phyloP scores from a whole-genome alignment of 2,888 invertebrate species.

The Petrolisthes cinctipes region DNA sequence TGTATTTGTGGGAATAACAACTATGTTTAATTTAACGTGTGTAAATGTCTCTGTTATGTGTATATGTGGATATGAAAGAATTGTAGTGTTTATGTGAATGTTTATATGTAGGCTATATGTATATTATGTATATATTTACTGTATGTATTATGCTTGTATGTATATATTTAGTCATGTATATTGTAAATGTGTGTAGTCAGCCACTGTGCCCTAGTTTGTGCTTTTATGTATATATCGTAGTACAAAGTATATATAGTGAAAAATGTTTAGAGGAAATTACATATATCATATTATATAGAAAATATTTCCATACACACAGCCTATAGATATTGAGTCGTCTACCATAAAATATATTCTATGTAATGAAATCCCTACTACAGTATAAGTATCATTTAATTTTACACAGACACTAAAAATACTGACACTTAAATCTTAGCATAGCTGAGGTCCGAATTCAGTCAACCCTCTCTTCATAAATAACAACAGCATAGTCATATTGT shows the following conservation, averaged over 20 bases:
- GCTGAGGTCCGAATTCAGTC: slow-evolving; percentile 24
- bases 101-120: too few relatives aligned
- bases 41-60: too few relatives aligned
- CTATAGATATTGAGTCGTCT: slow-evolving; percentile 49
- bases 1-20: too few relatives aligned
- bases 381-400: slow-evolving; percentile 3
- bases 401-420: slow-evolving; percentile 18
- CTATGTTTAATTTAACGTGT: too few relatives aligned
- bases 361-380: slow-evolving; percentile 1
- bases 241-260: slow-evolving; percentile 18
- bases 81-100: too few relatives aligned
- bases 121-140: too few relatives aligned
- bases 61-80: too few relatives aligned
- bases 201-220: slow-evolving; percentile 10
- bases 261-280: slow-evolving; percentile 17
- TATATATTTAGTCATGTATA: too few relatives aligned
- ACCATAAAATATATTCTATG: slow-evolving; percentile 51
- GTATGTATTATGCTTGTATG: too few relatives aligned
- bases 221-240: slow-evolving; percentile 8
- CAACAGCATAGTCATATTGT: too few relatives aligned
- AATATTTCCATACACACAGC: slow-evolving; percentile 55
- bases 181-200: too few relatives aligned
- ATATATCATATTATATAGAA: slow-evolving; percentile 30
- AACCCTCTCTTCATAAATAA: too few relatives aligned
- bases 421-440: slow-evolving; percentile 21